Evolutionary conservation across 2,113 vertebrate genomes (phyloP), one percentile per base, ranked within the genome.

Genomic region (Mionectes macconnelli): DNA sequence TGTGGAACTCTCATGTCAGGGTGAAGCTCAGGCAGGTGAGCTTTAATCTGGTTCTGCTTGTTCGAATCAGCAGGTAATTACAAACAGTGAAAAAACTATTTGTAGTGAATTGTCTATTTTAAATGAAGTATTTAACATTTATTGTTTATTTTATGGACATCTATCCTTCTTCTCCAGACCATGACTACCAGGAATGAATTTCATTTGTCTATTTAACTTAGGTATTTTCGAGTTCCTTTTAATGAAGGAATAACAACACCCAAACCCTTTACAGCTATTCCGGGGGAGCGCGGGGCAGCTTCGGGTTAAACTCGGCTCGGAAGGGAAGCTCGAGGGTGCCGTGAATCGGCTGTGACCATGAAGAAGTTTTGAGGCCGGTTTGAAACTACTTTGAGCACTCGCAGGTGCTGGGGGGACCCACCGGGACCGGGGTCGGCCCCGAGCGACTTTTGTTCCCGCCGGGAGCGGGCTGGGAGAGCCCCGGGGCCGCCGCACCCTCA

Each of bases 271-370:
- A 10, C 22, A 14, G 64, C 30, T 4, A 24, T 33, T 64, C 6
- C 20, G 2, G 4, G 2, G 0, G 50, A 14, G 2, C 1, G 1
- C 0, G 4, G 59, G 30, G 16, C 14, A 4, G 56, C 56, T 31
- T 10, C 4, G 22, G 30, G 37, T 56, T 33, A 33, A 21, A 33
- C 55, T 56, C 55, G 31, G 55, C 31, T 56, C 31, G 4, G 18
- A 55, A 55, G 13, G 55, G 31, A 15, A 14, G 35, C 39, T 22
- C 9, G 23, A 45, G 27, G 3, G 2, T 7, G 59, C 5, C 27
- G 44, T 44, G 37, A 1, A 7, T 37, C 1, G 3, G 27, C 86
- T 14, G 14, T 19, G 52, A 33, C 23, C 59, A 15, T 4, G 18
- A 23, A 16, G 2, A 19, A 28, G 12, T 28, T 74, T n/a, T 30